A percentile compares a stretch with the other conserved stretches of the same genome.
Conservation (phyloP, 2,113 vertebrate species). For the Syrrhaptes paradoxus region DNA sequence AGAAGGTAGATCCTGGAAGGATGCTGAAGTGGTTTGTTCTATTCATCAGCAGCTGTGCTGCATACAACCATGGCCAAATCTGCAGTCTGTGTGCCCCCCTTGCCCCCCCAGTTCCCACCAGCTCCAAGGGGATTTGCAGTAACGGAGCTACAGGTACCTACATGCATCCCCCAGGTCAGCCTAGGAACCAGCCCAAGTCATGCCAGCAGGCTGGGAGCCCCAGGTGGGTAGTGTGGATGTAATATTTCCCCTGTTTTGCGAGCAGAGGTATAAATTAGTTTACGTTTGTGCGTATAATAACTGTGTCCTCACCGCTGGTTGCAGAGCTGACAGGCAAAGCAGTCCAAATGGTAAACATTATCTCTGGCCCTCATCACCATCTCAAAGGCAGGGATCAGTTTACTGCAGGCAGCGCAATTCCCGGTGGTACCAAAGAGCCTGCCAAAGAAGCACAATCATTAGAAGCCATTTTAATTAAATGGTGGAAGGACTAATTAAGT, state of each 20-base stretch:
- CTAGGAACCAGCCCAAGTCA: neutral
- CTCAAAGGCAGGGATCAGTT: slow-evolving; percentile 99
- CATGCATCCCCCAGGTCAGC: neutral
- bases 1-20: slow-evolving; percentile 4
- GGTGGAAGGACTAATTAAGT: slow-evolving; percentile 74
- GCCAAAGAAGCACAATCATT: slow-evolving; percentile 78
- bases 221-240: neutral
- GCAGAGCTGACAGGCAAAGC: slow-evolving; percentile 99
- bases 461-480: slow-evolving; percentile 77
- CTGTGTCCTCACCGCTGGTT: slow-evolving; percentile 95
- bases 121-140: slow-evolving; percentile 2
- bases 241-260: neutral
- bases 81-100: neutral
- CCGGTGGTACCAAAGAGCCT: slow-evolving; percentile 99
- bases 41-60: slow-evolving; percentile 38
- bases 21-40: neutral
- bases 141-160: neutral
- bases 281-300: slow-evolving; percentile 7
- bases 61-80: neutral
- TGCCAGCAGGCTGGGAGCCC: neutral
- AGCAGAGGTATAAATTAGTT: slow-evolving; percentile 20
- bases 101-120: neutral
- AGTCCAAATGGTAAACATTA: slow-evolving; percentile 99
- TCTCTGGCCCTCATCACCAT: slow-evolving; percentile 99
- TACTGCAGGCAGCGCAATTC: slow-evolving; percentile 99